Conservation (phyloP, 2,113 vertebrate genomes). For the Scomber japonicus region DNA sequence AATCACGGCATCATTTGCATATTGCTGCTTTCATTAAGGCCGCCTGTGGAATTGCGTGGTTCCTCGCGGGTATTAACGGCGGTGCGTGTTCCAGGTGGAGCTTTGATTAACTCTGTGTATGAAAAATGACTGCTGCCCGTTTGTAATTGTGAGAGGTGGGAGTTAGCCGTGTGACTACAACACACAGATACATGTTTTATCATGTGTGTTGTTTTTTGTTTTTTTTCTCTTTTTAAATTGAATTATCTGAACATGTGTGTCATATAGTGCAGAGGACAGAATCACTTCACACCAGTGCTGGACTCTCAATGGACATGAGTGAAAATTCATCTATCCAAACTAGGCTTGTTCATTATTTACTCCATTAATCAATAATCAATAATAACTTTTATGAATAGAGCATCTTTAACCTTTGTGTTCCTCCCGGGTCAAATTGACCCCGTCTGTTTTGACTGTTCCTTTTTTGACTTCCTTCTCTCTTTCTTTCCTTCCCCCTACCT, state of each 20-base stretch:
- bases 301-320: too few species aligned
- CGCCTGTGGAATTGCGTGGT: background rate
- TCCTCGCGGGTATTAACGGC: background rate
- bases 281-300: too few species aligned
- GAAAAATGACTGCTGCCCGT: constrained; percentile 19
- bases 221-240: too few species aligned
- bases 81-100: background rate
- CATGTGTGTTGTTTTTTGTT: background rate
- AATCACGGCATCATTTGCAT: constrained; percentile 51
- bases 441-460: too few species aligned
- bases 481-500: too few species aligned
- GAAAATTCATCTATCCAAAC: too few species aligned
- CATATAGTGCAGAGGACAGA: background rate
- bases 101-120: constrained; percentile 37
- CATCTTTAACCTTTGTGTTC: too few species aligned
- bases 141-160: constrained; percentile 11
- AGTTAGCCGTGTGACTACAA: constrained; percentile 1
- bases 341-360: too few species aligned
- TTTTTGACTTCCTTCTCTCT: too few species aligned
- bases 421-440: too few species aligned
- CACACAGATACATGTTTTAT: constrained; percentile 13
- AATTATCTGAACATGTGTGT: background rate
- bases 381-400: too few species aligned
- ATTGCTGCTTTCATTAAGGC: constrained; percentile 33
- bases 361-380: too few species aligned